A percentile compares a stretch with the other conserved stretches of the same genome.
Conservation (phyloP, 2,113 vertebrate genomes). For the Potamarius usumacintae region DNA sequence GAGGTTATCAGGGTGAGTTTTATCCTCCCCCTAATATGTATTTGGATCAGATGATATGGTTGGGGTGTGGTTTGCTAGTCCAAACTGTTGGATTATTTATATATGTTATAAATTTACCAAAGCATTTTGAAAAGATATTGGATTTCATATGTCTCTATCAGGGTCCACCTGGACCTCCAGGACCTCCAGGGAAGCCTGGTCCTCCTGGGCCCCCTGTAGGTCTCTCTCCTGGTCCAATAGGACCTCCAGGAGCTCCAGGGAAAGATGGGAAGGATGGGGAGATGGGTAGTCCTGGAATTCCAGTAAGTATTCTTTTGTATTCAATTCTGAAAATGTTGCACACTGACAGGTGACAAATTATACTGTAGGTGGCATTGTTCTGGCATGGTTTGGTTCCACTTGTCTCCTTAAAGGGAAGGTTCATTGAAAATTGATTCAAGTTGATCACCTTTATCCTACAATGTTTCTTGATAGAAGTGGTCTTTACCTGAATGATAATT, state of each 20-base stretch:
- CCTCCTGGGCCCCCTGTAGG: conserved; percentile 56
- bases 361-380: background rate
- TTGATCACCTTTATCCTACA: background rate
- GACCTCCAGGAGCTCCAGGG: conserved; percentile 75
- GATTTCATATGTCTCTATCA: conserved; percentile 33
- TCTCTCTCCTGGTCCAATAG: conserved; percentile 55
- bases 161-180: conserved; percentile 74
- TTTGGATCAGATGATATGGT: background rate
- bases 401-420: background rate
- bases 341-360: background rate
- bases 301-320: conserved; percentile 72
- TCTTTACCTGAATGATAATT: background rate
- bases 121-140: background rate
- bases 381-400: background rate
- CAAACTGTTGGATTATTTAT: background rate
- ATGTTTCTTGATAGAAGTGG: background rate
- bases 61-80: background rate
- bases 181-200: conserved; percentile 75
- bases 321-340: background rate
- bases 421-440: background rate
- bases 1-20: conserved; percentile 70
- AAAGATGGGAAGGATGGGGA: conserved; percentile 74
- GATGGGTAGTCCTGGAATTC: conserved; percentile 76
- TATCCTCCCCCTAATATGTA: background rate
- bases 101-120: background rate